A percentile compares a stretch with the other conserved stretches of the same genome.
These are phyloP conservation scores for Calidris pygmaea DNA, from an alignment of 2,113 vertebrate species.

Conservation along the genomic window DNA sequence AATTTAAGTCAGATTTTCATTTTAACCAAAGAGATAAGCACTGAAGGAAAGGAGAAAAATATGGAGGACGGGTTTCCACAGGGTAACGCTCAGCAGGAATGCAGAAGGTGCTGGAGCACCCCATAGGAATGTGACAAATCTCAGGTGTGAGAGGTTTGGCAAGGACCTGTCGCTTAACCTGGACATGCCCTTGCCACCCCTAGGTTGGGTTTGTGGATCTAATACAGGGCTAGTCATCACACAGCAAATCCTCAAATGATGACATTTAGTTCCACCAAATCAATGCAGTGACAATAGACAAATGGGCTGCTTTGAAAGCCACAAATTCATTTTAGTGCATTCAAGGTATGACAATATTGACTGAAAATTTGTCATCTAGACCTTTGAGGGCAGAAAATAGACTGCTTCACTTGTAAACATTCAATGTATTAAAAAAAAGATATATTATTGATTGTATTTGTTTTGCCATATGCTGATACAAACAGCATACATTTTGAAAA, in stretches of 20 bases:
- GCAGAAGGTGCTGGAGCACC: background rate
- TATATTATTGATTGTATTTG: background rate
- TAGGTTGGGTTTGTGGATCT: background rate
- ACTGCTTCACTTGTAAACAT: background rate
- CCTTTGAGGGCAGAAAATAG: background rate
- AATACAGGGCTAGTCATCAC: background rate
- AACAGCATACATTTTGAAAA: background rate
- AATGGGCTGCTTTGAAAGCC: background rate
- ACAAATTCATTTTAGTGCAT: background rate
- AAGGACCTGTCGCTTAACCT: background rate
- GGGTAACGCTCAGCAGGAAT: background rate
- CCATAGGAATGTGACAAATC: background rate
- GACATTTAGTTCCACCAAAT: background rate
- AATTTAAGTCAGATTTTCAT: background rate
- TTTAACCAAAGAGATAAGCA: background rate
- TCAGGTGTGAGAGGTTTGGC: background rate
- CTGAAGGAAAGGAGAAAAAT: background rate
- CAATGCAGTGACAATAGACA: background rate
- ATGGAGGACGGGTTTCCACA: accelerated
- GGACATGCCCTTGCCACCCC: background rate
- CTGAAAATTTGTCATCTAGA: background rate
- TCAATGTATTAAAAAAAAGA: background rate
- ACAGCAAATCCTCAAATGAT: background rate
- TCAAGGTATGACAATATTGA: background rate
- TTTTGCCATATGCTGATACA: background rate